Evolutionary conservation across 92 coral and sea anemone genomes (phyloP).

Genomic region (Paragorgia papillata): DNA sequence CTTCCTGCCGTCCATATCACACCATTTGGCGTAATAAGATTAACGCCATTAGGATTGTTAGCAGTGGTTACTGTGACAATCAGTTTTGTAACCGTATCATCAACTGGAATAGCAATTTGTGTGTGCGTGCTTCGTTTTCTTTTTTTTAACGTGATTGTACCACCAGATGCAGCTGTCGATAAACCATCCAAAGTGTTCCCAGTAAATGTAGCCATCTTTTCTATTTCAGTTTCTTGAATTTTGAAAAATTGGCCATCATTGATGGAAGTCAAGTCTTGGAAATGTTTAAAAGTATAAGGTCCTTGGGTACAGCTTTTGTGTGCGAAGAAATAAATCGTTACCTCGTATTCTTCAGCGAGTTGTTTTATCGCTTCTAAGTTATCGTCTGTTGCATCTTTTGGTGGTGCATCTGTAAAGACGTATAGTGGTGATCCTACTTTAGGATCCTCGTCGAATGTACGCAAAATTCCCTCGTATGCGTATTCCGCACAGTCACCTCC

Average conservation of each 20-base stretch:
- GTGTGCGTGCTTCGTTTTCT: constrained; percentile 58
- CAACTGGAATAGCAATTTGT: constrained; percentile 59
- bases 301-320: not conserved
- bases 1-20: not conserved
- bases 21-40: constrained; percentile 20
- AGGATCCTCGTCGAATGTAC: not conserved
- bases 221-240: constrained; percentile 56
- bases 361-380: constrained; percentile 5
- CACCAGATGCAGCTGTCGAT: constrained; percentile 65
- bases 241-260: constrained; percentile 67
- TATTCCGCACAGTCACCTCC: constrained; percentile 31
- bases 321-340: constrained; percentile 68
- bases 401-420: constrained; percentile 87
- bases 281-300: constrained; percentile 27
- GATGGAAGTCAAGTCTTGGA: constrained; percentile 64
- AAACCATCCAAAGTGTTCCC: constrained; percentile 73
- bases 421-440: constrained; percentile 71
- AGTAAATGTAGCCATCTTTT: constrained; percentile 55
- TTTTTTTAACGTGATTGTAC: constrained; percentile 39
- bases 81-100: constrained; percentile 75
- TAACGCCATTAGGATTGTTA: not conserved
- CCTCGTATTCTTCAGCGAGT: constrained; percentile 46
- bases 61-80: constrained; percentile 57
- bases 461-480: not conserved
- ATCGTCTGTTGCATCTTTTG: constrained; percentile 69